Base-by-base conservation (phyloP, 2,113 vertebrate species). In the Ophthalmolycus amberensis region DNA sequence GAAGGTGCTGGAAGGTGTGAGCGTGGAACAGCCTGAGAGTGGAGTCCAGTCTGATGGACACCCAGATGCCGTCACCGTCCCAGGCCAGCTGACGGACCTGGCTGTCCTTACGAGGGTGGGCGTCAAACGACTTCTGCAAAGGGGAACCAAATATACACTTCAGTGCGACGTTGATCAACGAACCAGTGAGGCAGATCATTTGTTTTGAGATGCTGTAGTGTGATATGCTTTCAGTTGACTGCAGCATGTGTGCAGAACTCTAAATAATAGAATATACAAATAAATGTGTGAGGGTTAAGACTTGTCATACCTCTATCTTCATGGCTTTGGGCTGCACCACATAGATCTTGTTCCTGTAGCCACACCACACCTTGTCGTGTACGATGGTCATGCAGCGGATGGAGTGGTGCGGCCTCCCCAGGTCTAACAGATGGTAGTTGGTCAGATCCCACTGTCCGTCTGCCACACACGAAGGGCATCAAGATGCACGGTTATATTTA, bases 381-480 rank as follows among this genome's bases (percentile, higher is more conserved):
- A 99, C 99, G 54, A 98, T 96, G 2, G 97, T 97, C 98, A 99
- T 99, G 87, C 99, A 99, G 69, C 99, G 96, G 88, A 99, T 97
- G 0, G 99, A 98, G 92, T 99, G 96, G 85, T 98, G 97, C 0
- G 96, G 97, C 44, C 96, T 95, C 44, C 98, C 98, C 80, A 99
- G 87, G 87, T 99, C 98, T 42, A 99, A 81, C 83, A 99, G 95
- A 86, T 99, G 98, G 88, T 99, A 99, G 94, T 99, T 99, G 10
- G 96, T 97, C 91, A 99, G 94, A 90, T 99, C 98, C 99, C 99
- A 99, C 90, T 99, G 97, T 54, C 98, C 98, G 70, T 99, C 98
- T 99, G 93, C 34, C 7, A 40, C n/a, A 56, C 25, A 58, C 5
- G 27, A 15, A 65, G 9, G 37, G 42, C 27, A 67, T 14, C 16